Percentiles rank a stretch among this genome's conserved stretches.
phyloP scores from a whole-genome alignment of 1,140 invertebrate genomes.

The Spodoptera litura region DNA sequence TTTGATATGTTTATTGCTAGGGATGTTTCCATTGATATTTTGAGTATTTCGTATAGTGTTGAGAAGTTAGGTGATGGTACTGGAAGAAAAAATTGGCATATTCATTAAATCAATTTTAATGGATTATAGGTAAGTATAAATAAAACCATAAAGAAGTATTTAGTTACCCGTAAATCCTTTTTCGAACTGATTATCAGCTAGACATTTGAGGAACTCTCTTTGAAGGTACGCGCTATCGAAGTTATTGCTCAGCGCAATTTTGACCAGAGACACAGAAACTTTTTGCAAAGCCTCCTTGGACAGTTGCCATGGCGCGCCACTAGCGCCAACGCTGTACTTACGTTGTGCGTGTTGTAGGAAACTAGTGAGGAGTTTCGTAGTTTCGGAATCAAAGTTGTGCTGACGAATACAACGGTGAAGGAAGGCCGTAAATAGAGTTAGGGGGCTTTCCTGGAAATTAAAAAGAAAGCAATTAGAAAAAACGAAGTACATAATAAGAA shows the following conservation, averaged over 20 bases:
- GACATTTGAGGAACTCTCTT: constrained; percentile 85
- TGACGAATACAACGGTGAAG: constrained; percentile 73
- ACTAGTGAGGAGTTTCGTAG: constrained; percentile 63
- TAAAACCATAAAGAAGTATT: not conserved
- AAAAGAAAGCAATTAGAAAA: constrained; percentile 17
- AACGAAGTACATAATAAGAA: too few species aligned
- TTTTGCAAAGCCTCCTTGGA: constrained; percentile 80
- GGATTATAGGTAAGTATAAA: not conserved
- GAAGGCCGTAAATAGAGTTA: constrained; percentile 85
- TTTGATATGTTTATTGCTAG: constrained; percentile 73
- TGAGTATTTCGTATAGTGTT: constrained; percentile 84
- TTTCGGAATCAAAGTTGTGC: constrained; percentile 70
- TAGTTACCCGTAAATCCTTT: constrained; percentile 85
- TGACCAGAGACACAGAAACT: constrained; percentile 84
- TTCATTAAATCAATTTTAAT: not conserved
- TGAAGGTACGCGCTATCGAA: constrained; percentile 87
- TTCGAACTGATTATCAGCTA: constrained; percentile 84
- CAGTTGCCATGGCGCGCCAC: constrained; percentile 85
- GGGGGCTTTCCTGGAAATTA: constrained; percentile 87
- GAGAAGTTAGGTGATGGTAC: constrained; percentile 85
- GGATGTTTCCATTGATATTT: constrained; percentile 82
- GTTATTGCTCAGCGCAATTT: constrained; percentile 84
- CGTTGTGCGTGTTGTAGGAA: constrained; percentile 75
- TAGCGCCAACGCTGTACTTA: constrained; percentile 73
- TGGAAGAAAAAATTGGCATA: constrained; percentile 59